Conservation (phyloP, 1,140 invertebrate species). For the Helicoverpa zea region DNA sequence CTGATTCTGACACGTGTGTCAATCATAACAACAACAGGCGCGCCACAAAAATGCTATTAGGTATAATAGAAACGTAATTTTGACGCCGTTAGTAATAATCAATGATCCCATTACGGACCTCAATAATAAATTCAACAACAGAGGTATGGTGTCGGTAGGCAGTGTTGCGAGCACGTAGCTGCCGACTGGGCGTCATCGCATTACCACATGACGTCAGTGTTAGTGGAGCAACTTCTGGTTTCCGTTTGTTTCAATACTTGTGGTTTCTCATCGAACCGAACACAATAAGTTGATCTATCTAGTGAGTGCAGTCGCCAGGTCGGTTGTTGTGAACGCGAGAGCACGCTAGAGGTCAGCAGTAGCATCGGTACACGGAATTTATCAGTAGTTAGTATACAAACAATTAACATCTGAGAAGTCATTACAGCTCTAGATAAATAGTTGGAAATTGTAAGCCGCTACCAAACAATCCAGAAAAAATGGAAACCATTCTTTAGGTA, state of each 20-base stretch:
- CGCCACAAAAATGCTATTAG: background rate
- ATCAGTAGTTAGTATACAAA: slow-evolving; percentile 32
- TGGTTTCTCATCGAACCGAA: slow-evolving; percentile 32
- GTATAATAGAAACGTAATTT: background rate
- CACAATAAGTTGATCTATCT: background rate
- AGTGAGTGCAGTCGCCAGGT: background rate
- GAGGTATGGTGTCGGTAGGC: background rate
- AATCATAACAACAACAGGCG: slow-evolving; percentile 15
- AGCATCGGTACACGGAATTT: slow-evolving; percentile 19
- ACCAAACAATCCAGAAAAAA: background rate
- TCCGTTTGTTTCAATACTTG: slow-evolving; percentile 35
- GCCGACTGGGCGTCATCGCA: slow-evolving; percentile 17
- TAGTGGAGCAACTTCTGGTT: slow-evolving; percentile 17
- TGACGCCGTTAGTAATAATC: background rate
- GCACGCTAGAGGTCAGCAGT: slow-evolving; percentile 11
- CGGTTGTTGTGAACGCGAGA: background rate
- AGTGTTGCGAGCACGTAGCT: slow-evolving; percentile 6
- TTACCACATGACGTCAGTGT: slow-evolving; percentile 42
- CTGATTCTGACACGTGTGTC: slow-evolving; percentile 24
- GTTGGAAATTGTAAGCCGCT: slow-evolving; percentile 7
- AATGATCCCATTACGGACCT: slow-evolving; percentile 19
- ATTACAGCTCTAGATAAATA: slow-evolving; percentile 37
- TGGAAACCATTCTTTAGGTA: background rate
- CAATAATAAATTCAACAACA: background rate
- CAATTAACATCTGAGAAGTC: slow-evolving; percentile 23